These are phyloP conservation scores for Drosophila sp. DNA, from an alignment of 1,140 invertebrate species.

Conservation along the genomic window DNA sequence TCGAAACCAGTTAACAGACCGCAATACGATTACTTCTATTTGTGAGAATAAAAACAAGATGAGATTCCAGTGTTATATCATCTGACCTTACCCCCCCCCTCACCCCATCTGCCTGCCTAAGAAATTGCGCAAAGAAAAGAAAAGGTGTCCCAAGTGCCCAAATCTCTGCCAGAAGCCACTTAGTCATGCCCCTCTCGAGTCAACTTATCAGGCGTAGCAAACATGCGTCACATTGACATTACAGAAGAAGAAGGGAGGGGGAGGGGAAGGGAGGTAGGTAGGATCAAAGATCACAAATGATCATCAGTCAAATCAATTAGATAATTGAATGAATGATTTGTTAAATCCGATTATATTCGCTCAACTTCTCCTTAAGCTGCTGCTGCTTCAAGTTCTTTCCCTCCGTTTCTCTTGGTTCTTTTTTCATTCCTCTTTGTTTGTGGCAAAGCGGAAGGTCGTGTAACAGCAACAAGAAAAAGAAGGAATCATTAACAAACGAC, in stretches of 20 bases:
- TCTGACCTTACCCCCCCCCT: background rate
- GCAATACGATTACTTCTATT: slow-evolving; percentile 64
- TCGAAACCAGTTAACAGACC: slow-evolving; percentile 63
- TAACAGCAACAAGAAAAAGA: slow-evolving; percentile 3
- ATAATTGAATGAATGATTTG: slow-evolving; percentile 81
- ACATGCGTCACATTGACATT: slow-evolving; percentile 74
- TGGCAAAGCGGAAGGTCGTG: slow-evolving; percentile 21
- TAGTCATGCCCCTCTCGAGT: slow-evolving; percentile 54
- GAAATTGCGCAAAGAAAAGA: slow-evolving; percentile 33
- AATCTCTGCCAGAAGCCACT: slow-evolving; percentile 51
- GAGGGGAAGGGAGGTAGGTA: background rate
- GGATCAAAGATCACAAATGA: slow-evolving; percentile 74
- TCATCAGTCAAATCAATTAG: slow-evolving; percentile 80
- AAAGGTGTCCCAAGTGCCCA: slow-evolving; percentile 49
- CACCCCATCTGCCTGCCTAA: background rate
- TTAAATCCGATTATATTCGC: slow-evolving; percentile 73
- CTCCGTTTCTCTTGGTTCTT: slow-evolving; percentile 13
- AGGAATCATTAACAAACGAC: slow-evolving; percentile 29
- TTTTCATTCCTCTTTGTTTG: slow-evolving; percentile 29
- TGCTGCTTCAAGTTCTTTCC: background rate
- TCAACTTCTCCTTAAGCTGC: slow-evolving; percentile 27
- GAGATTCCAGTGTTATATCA: background rate
- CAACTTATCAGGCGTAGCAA: slow-evolving; percentile 71
- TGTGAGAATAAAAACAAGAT: slow-evolving; percentile 19
- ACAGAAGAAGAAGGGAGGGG: background rate